Conservation (phyloP, 2,888 invertebrate genomes). For the Macrosoma leucophasiata region DNA sequence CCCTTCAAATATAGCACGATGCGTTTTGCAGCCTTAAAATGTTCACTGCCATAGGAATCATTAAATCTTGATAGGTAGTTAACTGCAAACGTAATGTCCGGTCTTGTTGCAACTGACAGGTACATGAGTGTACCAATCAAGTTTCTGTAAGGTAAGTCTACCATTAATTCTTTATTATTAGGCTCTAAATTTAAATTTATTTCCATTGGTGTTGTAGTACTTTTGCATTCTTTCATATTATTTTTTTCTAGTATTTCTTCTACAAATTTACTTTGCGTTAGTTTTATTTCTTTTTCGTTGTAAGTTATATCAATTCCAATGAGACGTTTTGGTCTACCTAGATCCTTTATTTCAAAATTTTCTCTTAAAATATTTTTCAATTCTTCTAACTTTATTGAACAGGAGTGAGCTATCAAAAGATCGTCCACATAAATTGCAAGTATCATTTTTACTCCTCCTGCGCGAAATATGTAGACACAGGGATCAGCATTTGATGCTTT, state of each 20-base stretch:
- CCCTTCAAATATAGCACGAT: background rate
- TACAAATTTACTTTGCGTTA: too few relatives aligned
- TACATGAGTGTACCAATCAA: too few relatives aligned
- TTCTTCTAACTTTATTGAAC: background rate
- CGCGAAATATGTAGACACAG: background rate
- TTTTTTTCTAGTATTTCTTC: too few relatives aligned
- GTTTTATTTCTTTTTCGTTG: too few relatives aligned
- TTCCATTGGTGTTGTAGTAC: too few relatives aligned
- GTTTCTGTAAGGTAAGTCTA: too few relatives aligned
- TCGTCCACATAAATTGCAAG: background rate
- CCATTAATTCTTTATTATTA: too few relatives aligned
- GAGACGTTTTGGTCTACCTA: background rate
- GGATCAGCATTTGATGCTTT: background rate
- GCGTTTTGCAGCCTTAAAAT: background rate
- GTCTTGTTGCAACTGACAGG: too few relatives aligned
- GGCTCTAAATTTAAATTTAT: too few relatives aligned
- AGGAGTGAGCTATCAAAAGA: too few relatives aligned
- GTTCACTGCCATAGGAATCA: too few relatives aligned
- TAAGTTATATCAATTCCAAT: background rate
- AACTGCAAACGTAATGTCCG: background rate
- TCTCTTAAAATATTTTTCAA: background rate
- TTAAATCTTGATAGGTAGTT: background rate
- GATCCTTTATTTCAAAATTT: background rate
- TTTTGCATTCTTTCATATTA: too few relatives aligned
- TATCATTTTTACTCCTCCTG: background rate